Percentiles rank a stretch among this genome's conserved stretches.
These are phyloP conservation scores for Numida meleagris DNA, from an alignment of 2,113 vertebrate species.

Conservation along the genomic window DNA sequence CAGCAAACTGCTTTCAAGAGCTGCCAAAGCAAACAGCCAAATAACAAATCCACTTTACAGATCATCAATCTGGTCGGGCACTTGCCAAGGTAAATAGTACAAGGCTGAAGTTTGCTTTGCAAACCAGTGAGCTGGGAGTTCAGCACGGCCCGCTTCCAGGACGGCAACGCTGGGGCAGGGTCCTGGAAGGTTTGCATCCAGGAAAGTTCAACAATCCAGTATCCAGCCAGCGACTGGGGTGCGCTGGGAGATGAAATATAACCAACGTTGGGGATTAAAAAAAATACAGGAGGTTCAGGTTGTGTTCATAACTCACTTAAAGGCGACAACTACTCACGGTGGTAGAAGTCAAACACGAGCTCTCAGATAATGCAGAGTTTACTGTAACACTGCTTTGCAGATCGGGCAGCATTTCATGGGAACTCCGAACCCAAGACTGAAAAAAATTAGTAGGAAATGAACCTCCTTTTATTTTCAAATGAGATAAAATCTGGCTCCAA, in stretches of 20 bases:
- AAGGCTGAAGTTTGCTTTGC: slow-evolving; percentile 91
- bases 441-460: slow-evolving; percentile 67
- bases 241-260: background rate
- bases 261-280: background rate
- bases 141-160: slow-evolving; percentile 77
- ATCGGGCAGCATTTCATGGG: slow-evolving; percentile 42
- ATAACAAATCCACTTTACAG: slow-evolving; percentile 99
- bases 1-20: slow-evolving; percentile 94
- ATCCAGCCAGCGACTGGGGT: background rate
- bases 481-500: slow-evolving; percentile 69
- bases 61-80: slow-evolving; percentile 94
- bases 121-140: slow-evolving; percentile 84
- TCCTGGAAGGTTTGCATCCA: background rate
- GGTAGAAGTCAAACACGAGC: background rate
- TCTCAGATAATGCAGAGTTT: background rate
- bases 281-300: background rate
- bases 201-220: background rate
- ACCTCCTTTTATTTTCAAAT: slow-evolving; percentile 67
- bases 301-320: background rate
- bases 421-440: slow-evolving; percentile 44
- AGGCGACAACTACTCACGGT: background rate
- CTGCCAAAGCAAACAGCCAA: slow-evolving; percentile 99
- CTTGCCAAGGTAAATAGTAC: slow-evolving; percentile 94
- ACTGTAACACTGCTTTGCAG: background rate
- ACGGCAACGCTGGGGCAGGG: slow-evolving; percentile 61